phyloP scores from a whole-genome alignment of 92 coral and sea anemone species.

The Micromussa lordhowensis region DNA sequence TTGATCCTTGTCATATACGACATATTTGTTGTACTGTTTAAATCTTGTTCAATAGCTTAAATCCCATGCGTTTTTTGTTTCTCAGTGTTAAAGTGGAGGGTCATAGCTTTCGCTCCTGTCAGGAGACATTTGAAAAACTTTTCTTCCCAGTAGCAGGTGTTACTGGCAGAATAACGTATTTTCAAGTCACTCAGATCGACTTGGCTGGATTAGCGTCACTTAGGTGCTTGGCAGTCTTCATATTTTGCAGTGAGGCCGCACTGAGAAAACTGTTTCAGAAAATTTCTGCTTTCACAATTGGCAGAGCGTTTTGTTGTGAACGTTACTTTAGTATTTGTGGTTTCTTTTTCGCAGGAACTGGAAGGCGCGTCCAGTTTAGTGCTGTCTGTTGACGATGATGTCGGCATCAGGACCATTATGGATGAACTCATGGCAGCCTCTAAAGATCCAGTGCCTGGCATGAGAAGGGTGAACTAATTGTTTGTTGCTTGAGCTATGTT shows the following conservation, averaged over 20 bases:
- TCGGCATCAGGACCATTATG: constrained; percentile 84
- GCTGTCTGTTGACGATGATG: constrained; percentile 85
- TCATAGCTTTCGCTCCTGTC: too few relatives aligned
- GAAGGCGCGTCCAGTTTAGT: constrained; percentile 90
- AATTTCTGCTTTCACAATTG: not conserved
- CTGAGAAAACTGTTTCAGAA: not conserved
- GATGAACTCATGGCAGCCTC: constrained; percentile 85
- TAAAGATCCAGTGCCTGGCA: constrained; percentile 72
- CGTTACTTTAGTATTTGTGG: not conserved
- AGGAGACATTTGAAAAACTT: too few relatives aligned
- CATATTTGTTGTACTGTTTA: not conserved
- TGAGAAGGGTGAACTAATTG: constrained; percentile 78
- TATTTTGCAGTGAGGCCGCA: not conserved
- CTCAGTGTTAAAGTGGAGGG: too few relatives aligned
- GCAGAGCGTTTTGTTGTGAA: not conserved
- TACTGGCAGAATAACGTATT: not conserved
- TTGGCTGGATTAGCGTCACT: too few relatives aligned
- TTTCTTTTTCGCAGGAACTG: constrained; percentile 66
- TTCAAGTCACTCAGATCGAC: not conserved
- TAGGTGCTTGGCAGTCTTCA: too few relatives aligned
- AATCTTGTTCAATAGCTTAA: too few relatives aligned
- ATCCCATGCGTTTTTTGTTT: too few relatives aligned
- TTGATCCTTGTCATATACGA: not conserved
- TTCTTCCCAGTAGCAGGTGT: not conserved
- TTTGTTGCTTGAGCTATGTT: not conserved